phyloP scores from a whole-genome alignment of 2,888 invertebrate genomes.

The Cerceris rybyensis region DNA sequence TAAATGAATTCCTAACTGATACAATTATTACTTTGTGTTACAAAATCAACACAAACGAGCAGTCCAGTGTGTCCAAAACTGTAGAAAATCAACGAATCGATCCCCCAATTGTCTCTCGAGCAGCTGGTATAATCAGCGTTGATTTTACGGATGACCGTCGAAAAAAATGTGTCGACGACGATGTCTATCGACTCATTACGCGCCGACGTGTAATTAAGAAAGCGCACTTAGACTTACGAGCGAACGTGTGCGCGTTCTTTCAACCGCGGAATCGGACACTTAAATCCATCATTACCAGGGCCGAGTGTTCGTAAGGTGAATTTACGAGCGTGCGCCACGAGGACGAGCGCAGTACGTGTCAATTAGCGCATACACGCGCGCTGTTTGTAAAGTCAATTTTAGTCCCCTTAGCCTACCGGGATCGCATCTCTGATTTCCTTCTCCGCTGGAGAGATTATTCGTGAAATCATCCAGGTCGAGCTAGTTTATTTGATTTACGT shows the following conservation, averaged over 20 bases:
- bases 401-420: neutral
- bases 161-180: neutral
- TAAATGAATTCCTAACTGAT: too few relatives aligned
- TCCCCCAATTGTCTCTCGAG: too few relatives aligned
- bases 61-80: too few relatives aligned
- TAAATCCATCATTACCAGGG: neutral
- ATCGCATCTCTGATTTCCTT: slow-evolving; percentile 16
- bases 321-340: slow-evolving; percentile 26
- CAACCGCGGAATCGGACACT: neutral
- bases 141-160: neutral
- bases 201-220: neutral
- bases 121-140: too few relatives aligned
- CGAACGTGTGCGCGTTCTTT: neutral
- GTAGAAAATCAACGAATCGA: too few relatives aligned
- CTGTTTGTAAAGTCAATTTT: slow-evolving; percentile 27
- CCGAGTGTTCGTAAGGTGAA: slow-evolving; percentile 8
- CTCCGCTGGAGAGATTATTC: slow-evolving; percentile 1
- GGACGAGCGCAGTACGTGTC: slow-evolving; percentile 12
- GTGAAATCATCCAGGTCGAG: neutral
- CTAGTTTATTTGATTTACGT: neutral
- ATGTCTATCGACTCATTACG: too few relatives aligned
- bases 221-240: neutral
- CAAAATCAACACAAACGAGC: too few relatives aligned
- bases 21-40: too few relatives aligned
- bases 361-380: slow-evolving; percentile 14